Percentiles rank a stretch among this genome's conserved stretches.
Evolutionary conservation across 2,797 vertebrate genomes (phyloP).

Genomic region (Lithobates pipiens): DNA sequence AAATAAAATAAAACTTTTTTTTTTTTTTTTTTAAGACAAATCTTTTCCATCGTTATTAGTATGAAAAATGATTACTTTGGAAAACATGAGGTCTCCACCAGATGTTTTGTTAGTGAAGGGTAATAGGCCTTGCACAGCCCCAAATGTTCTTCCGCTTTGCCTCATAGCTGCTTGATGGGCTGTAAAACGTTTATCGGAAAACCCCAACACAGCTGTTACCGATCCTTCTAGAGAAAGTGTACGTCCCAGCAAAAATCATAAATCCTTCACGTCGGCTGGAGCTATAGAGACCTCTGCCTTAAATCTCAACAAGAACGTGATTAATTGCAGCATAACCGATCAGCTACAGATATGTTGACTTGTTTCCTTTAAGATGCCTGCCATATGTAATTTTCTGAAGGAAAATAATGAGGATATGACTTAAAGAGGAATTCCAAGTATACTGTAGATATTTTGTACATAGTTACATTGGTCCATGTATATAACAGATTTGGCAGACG

Average conservation of each 20-base stretch:
- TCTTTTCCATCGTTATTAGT: conserved; percentile 52
- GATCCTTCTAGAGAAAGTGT: conserved; percentile 21
- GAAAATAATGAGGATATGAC: no score
- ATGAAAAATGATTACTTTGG: conserved; percentile 64
- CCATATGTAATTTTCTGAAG: no score
- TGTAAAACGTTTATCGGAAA: conserved; percentile 53
- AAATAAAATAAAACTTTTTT: not conserved
- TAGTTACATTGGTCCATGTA: no score
- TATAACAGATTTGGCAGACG: no score
- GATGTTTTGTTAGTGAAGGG: conserved; percentile 62
- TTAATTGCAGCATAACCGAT: conserved; percentile 37
- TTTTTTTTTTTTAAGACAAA: conserved; percentile 25
- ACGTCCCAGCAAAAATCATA: conserved; percentile 49
- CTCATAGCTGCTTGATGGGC: conserved; percentile 35
- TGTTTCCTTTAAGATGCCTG: not conserved
- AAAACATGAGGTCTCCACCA: conserved; percentile 62
- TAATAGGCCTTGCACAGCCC: conserved; percentile 62
- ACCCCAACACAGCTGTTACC: conserved; percentile 43
- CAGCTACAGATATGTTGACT: not conserved
- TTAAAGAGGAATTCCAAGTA: no score
- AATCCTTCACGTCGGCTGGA: conserved; percentile 49
- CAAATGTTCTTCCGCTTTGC: conserved; percentile 59
- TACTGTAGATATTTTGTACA: no score
- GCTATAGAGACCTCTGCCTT: conserved; percentile 44
- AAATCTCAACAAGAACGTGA: conserved; percentile 57